Conservation (phyloP, 2,797 vertebrate genomes). For the Trematomus bernacchii region DNA sequence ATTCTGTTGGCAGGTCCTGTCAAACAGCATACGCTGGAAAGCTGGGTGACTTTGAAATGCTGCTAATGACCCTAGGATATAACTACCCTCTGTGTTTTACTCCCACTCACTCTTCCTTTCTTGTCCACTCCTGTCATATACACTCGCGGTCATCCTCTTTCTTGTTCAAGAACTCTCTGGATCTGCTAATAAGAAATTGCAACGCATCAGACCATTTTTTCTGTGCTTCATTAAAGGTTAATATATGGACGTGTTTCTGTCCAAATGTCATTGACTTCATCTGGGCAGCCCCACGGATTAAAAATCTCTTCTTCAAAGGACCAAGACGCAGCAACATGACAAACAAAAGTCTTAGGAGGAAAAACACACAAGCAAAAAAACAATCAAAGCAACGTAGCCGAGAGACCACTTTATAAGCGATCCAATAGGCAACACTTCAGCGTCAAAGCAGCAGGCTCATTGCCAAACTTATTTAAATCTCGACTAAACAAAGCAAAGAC, state of each 20-base stretch:
- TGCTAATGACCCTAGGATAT: constrained; percentile 82
- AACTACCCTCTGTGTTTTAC: constrained; percentile 67
- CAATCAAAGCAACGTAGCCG: constrained; percentile 39
- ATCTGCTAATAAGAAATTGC: constrained; percentile 29
- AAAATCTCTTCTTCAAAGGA: constrained; percentile 31
- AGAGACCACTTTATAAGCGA: constrained; percentile 44
- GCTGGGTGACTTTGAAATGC: constrained; percentile 83
- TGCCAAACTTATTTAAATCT: constrained; percentile 76
- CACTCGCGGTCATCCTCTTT: constrained; percentile 41
- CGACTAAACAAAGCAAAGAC: constrained; percentile 69
- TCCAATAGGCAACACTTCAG: constrained; percentile 62
- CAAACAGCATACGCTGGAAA: constrained; percentile 80
- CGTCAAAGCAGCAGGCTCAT: constrained; percentile 58
- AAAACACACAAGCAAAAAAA: constrained; percentile 41
- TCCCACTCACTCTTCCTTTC: constrained; percentile 53
- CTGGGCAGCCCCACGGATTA: constrained; percentile 25
- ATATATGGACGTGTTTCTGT: constrained; percentile 9
- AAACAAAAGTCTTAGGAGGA: constrained; percentile 24
- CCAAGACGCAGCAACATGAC: constrained; percentile 23
- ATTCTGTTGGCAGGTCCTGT: constrained; percentile 83
- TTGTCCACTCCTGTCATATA: constrained; percentile 67
- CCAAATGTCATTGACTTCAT: constrained; percentile 57
- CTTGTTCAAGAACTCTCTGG: constrained; percentile 28
- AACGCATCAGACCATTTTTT: no score
- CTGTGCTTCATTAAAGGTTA: constrained; percentile 5